Percentiles rank a stretch among this genome's conserved stretches.
Evolutionary conservation across 2,888 invertebrate species (phyloP).

Genomic region (Meloe dianella): DNA sequence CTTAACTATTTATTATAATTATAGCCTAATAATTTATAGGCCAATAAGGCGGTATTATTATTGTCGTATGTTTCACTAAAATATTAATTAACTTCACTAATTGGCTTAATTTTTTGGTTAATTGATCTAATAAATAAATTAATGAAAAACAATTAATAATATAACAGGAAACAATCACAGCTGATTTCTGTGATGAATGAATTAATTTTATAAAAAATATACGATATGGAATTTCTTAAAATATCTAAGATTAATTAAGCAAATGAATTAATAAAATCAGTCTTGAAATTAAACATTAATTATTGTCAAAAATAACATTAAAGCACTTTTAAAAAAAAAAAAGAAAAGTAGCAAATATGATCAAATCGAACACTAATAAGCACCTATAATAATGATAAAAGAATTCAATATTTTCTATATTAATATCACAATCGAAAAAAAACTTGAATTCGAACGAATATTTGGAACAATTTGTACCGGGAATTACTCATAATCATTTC

Average conservation of each 20-base stretch:
- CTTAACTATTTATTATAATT: constrained; percentile 14
- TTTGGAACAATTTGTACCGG: too few species aligned
- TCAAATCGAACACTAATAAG: too few species aligned
- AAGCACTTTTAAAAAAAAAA: not conserved
- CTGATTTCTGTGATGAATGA: constrained; percentile 12
- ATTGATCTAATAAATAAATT: constrained; percentile 18
- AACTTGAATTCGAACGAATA: not conserved
- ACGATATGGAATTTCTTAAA: not conserved
- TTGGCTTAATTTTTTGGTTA: constrained; percentile 16
- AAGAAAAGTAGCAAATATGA: too few species aligned
- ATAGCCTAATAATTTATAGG: constrained; percentile 34
- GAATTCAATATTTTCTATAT: not conserved
- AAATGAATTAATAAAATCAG: not conserved
- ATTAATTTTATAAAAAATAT: constrained; percentile 17
- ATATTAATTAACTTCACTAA: constrained; percentile 23
- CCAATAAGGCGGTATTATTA: constrained; percentile 53
- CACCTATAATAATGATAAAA: too few species aligned
- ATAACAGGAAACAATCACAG: constrained; percentile 20
- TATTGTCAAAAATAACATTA: not conserved
- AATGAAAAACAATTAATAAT: constrained; percentile 6
- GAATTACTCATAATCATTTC: too few species aligned
- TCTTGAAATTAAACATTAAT: not conserved
- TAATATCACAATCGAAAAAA: too few species aligned
- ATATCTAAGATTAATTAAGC: constrained; percentile 4
- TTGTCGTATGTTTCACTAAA: constrained; percentile 55